Percentiles rank a stretch among this genome's conserved stretches.
phyloP scores from a whole-genome alignment of 30 jellyfish, hydroid and myxozoan genomes.

The Turritopsis dohrnii region DNA sequence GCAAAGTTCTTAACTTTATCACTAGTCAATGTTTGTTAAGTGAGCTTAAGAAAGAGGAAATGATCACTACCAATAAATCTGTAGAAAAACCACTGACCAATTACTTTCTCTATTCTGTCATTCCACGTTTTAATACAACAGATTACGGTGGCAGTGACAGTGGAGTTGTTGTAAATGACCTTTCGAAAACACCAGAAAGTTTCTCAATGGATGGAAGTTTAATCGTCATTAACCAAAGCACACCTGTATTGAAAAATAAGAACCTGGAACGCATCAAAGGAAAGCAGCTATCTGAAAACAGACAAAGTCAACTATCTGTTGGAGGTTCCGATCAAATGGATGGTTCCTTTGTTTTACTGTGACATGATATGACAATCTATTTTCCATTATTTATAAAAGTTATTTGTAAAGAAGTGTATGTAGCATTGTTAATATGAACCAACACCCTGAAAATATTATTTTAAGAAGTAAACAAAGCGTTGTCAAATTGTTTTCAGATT shows the following conservation, averaged over 20 bases:
- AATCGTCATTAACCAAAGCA: constrained; percentile 10
- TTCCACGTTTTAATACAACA: neutral
- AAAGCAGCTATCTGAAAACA: neutral
- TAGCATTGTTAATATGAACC: neutral
- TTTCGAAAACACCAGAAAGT: neutral
- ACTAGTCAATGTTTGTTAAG: neutral
- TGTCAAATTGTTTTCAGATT: neutral
- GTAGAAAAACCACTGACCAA: constrained; percentile 5
- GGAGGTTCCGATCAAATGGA: constrained; percentile 10
- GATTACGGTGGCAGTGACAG: neutral
- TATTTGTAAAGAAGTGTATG: neutral
- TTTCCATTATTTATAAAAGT: neutral
- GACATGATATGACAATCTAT: neutral
- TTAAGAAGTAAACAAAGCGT: neutral
- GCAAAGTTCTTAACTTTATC: neutral
- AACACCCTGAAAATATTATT: neutral
- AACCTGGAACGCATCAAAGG: neutral
- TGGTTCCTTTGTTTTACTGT: constrained; percentile 1
- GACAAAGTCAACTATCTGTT: neutral
- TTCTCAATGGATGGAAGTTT: neutral
- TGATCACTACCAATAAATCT: neutral
- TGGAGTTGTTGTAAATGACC: constrained; percentile 1
- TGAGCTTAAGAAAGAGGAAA: constrained; percentile 1
- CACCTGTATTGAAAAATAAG: constrained; percentile 11
- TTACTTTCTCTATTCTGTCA: neutral